Base-by-base conservation (phyloP, 2,888 invertebrate genomes). In the Sphaerophoria rueppellii region DNA sequence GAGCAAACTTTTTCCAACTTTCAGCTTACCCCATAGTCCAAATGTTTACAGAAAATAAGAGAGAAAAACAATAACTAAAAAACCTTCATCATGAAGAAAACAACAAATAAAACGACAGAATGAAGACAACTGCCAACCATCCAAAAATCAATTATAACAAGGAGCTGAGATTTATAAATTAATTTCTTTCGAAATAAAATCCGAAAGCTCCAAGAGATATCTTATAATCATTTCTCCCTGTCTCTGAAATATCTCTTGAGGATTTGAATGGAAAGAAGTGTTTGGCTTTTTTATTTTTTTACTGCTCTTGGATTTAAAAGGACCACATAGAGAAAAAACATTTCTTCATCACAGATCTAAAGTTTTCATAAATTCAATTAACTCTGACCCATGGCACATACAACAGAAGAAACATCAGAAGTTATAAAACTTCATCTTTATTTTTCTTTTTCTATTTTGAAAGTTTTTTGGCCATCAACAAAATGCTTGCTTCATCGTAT, bases 331-430 rank as follows among this genome's bases (percentile, higher is more conserved):
- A 60, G 40, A 72, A 57, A n/a, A 50, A 69, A 69, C 63, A 34
- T 70, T 74, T 70, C 16, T 48, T 54, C 48, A 71, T 58, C 60
- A 75, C 58, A 58, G 67, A 72, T 75, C 74, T 24, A 24, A 79
- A 83, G 71, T 83, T 83, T 83, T 83, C 75, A 79, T 79, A 79
- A 79, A 83, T 83, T 83, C 83, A 83, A 83, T 83, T 83, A 83
- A 79, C 55, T 79, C 48, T 79, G 79, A 83, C 83, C 79, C 79
- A 60, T 79, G 61, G 50, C 46, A 69, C 71, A 67, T 55, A 75
- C 52, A 79, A 46, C 65, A 55, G 61, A 48, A 52, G 50, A 50
- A 71, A 75, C 54, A 79, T 46, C 70, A 54, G 37, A 74, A 57
- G 73, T 70, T 70, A 63, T 48, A 74, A 83, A 79, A 79, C 71